Base-by-base conservation (phyloP, 1,140 invertebrate genomes). In the Cydia splendana region DNA sequence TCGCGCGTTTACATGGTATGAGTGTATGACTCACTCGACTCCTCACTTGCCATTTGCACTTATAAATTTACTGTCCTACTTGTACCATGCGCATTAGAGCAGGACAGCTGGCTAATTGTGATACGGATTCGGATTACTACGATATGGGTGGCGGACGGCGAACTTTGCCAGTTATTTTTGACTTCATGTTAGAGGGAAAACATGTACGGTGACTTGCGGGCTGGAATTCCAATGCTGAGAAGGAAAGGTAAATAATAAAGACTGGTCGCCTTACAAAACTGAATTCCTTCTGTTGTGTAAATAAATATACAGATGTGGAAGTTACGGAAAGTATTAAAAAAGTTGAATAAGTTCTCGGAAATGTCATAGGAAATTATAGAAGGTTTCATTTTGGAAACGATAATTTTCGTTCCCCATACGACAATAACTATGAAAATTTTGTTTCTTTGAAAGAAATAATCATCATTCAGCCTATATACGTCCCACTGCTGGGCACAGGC, bases 61-160 rank as follows among this genome's bases (percentile, higher is more conserved):
- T 42, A 34, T 9, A 71, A 15, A 38, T 69, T 42, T 20, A 38
- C 67, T 42, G 34, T 71, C 67, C n/a, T 20, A 18, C 67, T 71
- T 42, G n/a, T 12, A 71, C 38, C n/a, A 42, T 15, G 15, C n/a
- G 30, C 18, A 38, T 71, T 71, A 71, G 67, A 71, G 30, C 9
- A 38, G 67, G 30, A 42, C 34, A 71, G 67, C 30, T 71, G 30
- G 28, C 65, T 38, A 38, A 71, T 69, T 34, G 65, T 42, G 38
- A 71, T 71, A 42, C 67, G 67, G 67, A 71, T 71, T 71, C 67
- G 67, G 67, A 71, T 71, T 71, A 69, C 65, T 69, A 71, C 34
- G 67, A 71, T 62, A 62, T 15, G 67, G 67, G 67, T 71, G 67
- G 67, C 67, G 67, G 67, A 45, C 67, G 67, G 67, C 67, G 67